These are phyloP conservation scores for Oxyruncus cristatus DNA, from an alignment of 2,113 vertebrate species.

Conservation along the genomic window DNA sequence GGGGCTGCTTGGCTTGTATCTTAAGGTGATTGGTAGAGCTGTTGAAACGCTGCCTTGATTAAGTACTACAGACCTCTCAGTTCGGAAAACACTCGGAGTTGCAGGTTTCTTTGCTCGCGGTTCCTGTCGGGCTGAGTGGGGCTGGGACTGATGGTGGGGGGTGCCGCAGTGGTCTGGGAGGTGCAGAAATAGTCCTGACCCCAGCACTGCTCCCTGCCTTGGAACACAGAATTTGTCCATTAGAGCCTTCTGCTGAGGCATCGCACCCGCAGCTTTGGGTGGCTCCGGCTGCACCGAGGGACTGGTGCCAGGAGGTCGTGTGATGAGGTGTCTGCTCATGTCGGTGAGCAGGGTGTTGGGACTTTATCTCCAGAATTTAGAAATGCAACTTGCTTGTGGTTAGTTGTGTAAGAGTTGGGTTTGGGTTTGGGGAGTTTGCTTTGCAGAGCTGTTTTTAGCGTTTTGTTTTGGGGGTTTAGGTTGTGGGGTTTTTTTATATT, in stretches of 20 bases:
- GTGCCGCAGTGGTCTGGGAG: neutral
- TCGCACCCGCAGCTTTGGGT: rapidly evolving
- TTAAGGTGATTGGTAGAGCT: neutral
- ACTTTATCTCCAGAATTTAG: neutral
- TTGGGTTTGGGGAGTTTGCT: neutral
- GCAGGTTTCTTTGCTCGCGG: neutral
- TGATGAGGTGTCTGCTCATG: neutral
- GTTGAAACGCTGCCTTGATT: rapidly evolving
- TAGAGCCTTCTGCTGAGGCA: rapidly evolving
- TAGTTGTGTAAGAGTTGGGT: neutral
- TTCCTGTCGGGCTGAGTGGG: neutral
- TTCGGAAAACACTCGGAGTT: no score
- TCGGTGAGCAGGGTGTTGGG: neutral
- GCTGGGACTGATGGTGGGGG: rapidly evolving
- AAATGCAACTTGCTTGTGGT: neutral
- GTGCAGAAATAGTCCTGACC: neutral
- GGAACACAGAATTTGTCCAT: rapidly evolving
- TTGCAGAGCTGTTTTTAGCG: neutral
- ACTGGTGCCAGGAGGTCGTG: neutral
- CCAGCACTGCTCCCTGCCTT: neutral
- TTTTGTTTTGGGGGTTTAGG: neutral
- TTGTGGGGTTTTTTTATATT: neutral
- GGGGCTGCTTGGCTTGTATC: rapidly evolving
- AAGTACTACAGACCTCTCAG: rapidly evolving
- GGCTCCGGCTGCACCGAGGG: rapidly evolving